A percentile compares a stretch with the other conserved stretches of the same genome.
phyloP scores from a whole-genome alignment of 2,113 vertebrate species.

The Mustela lutreola region DNA sequence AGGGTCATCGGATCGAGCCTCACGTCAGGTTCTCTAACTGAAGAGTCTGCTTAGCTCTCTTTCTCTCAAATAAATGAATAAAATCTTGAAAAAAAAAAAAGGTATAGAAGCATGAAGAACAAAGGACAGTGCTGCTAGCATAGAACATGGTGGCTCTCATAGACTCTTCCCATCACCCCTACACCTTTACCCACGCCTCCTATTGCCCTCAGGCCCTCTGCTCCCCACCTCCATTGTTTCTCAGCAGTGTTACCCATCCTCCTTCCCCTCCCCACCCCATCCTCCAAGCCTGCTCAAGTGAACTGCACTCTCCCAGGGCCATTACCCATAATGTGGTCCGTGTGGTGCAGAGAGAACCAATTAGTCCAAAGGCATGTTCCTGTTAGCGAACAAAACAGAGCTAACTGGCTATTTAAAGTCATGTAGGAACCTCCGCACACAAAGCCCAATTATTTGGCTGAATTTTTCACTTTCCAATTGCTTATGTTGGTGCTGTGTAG shows the following conservation, averaged over 20 bases:
- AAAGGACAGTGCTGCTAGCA: background rate
- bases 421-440: slow-evolving; percentile 62
- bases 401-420: slow-evolving; percentile 77
- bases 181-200: background rate
- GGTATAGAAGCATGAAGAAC: background rate
- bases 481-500: slow-evolving; percentile 68
- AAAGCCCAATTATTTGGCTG: slow-evolving; percentile 76
- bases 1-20: too few species aligned
- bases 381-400: slow-evolving; percentile 58
- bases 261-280: background rate
- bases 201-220: background rate
- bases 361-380: slow-evolving; percentile 69
- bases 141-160: background rate
- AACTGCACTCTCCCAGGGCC: slow-evolving; percentile 47
- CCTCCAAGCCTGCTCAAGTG: slow-evolving; percentile 12
- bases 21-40: background rate
- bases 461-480: slow-evolving; percentile 78
- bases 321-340: slow-evolving; percentile 65
- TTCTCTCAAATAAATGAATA: background rate
- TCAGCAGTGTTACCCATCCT: background rate
- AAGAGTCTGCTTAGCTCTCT: background rate
- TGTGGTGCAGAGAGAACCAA: slow-evolving; percentile 69
- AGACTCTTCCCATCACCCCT: background rate
- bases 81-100: background rate
- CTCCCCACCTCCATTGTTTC: background rate